Conservation (phyloP, 2,888 invertebrate genomes). For the Campoplex nolae region DNA sequence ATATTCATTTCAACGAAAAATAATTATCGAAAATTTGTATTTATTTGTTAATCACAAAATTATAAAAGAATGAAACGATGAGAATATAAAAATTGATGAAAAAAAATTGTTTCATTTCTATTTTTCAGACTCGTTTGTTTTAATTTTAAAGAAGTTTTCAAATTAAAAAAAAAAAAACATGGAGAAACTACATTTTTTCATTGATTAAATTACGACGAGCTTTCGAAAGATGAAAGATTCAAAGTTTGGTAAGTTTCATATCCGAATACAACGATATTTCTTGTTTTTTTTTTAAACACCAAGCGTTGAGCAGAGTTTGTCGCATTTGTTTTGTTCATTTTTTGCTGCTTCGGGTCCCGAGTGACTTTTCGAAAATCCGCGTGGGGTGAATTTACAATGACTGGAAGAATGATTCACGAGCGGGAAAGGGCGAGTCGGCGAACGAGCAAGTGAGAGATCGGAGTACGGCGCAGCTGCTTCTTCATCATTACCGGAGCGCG, state of each 20-base stretch:
- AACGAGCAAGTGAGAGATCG: conserved; percentile 50
- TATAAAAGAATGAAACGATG: too few species aligned
- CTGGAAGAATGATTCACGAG: conserved; percentile 73
- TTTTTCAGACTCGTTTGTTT: neutral
- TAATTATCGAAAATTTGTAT: too few species aligned
- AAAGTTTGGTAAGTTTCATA: neutral
- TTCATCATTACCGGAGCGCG: conserved; percentile 75
- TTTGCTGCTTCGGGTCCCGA: conserved; percentile 63
- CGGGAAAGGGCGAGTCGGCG: conserved; percentile 61
- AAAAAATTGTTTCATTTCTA: neutral
- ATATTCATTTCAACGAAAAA: neutral
- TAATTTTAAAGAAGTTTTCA: neutral
- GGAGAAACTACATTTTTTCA: neutral
- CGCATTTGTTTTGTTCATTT: conserved; percentile 46
- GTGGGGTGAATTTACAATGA: conserved; percentile 80
- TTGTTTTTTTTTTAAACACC: conserved; percentile 30
- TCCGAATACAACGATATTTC: conserved; percentile 11
- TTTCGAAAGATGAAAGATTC: neutral
- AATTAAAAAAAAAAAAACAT: too few species aligned
- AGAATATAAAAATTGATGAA: too few species aligned
- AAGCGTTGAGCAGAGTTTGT: conserved; percentile 9
- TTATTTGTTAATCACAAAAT: too few species aligned
- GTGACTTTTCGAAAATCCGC: conserved; percentile 81
- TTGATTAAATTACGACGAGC: neutral
- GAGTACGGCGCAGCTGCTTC: conserved; percentile 77